Evolutionary conservation across 2,888 invertebrate species (phyloP).

Genomic region (Ceratothoa steindachneri): DNA sequence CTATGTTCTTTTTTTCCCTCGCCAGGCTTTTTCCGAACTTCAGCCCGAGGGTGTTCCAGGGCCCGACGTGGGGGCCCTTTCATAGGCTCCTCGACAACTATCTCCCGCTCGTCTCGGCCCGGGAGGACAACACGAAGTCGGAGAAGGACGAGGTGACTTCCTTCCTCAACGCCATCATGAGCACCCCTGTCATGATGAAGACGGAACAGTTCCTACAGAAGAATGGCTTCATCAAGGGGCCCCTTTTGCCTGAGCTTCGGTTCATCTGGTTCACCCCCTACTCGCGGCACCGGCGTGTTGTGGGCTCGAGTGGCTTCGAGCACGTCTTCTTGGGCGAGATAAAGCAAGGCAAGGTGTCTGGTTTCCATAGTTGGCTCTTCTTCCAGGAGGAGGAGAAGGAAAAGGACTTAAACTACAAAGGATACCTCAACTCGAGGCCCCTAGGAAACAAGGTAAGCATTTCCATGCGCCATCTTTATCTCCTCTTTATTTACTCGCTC

Average conservation of each 20-base stretch:
- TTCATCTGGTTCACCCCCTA: constrained; percentile 65
- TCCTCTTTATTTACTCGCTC: no score
- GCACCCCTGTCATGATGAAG: constrained; percentile 70
- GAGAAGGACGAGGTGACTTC: constrained; percentile 73
- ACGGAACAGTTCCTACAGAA: constrained; percentile 65
- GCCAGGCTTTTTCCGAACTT: constrained; percentile 31
- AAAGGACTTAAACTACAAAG: constrained; percentile 70
- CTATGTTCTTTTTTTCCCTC: no score
- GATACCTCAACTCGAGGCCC: constrained; percentile 68
- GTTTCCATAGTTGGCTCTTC: constrained; percentile 88
- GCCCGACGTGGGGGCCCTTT: constrained; percentile 59
- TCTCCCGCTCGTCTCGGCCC: constrained; percentile 66
- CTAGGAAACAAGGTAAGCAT: constrained; percentile 55
- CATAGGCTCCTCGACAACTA: constrained; percentile 77
- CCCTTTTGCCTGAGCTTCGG: constrained; percentile 51
- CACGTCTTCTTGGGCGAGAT: constrained; percentile 86
- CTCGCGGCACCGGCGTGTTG: constrained; percentile 65
- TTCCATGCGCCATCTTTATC: no score
- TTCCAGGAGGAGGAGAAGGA: constrained; percentile 71
- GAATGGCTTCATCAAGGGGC: constrained; percentile 54
- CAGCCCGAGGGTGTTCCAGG: constrained; percentile 17
- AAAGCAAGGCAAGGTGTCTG: constrained; percentile 70
- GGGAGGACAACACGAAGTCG: constrained; percentile 68
- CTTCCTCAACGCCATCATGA: constrained; percentile 71
- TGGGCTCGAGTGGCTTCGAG: constrained; percentile 87